A percentile compares a stretch with the other conserved stretches of the same genome.
Conservation (phyloP, 2,113 vertebrate genomes). For the Machaerirhynchus nigripectus region DNA sequence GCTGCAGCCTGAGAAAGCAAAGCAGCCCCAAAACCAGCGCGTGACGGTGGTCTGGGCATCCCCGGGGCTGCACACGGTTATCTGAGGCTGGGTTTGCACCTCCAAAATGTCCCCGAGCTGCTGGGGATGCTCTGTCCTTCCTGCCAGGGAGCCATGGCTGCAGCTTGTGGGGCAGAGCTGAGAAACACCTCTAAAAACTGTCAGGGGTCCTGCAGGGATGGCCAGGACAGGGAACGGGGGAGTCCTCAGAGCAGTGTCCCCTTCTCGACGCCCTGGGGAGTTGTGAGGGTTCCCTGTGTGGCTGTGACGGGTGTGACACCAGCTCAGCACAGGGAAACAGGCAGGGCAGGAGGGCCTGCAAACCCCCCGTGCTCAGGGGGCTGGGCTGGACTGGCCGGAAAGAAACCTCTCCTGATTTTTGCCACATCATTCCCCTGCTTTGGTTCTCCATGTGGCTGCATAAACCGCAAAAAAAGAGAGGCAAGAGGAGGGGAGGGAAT, state of each 20-base stretch:
- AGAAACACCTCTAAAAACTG: not conserved
- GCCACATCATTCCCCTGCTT: not conserved
- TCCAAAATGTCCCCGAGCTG: not conserved
- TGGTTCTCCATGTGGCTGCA: not conserved
- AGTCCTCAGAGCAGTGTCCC: not conserved
- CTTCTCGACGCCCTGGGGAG: fast-evolving
- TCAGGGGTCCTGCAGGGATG: not conserved
- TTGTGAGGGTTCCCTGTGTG: fast-evolving
- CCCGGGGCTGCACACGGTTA: not conserved
- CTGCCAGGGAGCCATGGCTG: not conserved
- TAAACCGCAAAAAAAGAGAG: not conserved
- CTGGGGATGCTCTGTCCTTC: not conserved
- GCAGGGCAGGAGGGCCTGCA: not conserved
- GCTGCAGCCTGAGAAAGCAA: not conserved
- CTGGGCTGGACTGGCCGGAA: not conserved
- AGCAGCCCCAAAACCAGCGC: not conserved
- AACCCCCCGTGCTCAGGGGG: fast-evolving
- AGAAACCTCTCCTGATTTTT: slow-evolving; percentile 1
- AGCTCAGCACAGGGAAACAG: not conserved
- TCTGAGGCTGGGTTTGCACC: not conserved
- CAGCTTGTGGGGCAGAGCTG: not conserved
- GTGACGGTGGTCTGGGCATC: not conserved
- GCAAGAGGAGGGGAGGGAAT: not conserved
- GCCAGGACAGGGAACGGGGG: fast-evolving
- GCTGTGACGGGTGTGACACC: fast-evolving